Percentiles rank a stretch among this genome's conserved stretches.
Conservation (phyloP, 2,113 vertebrate genomes). For the Tretioscincus oriximinensis region DNA sequence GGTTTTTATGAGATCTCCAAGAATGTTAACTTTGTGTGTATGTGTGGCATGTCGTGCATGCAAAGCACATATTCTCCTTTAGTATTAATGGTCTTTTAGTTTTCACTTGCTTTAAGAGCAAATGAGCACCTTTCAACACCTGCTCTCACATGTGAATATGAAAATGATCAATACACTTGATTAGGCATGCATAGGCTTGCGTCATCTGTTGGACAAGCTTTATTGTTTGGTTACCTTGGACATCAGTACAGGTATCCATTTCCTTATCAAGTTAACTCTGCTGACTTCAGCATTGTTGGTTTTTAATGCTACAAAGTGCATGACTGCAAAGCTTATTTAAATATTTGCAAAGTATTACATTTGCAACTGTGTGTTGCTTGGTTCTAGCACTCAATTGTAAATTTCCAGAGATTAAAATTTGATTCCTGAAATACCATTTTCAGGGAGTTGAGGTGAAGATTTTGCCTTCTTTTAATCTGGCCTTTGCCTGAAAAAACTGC, state of each 20-base stretch:
- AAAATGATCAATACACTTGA: neutral
- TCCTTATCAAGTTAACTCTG: neutral
- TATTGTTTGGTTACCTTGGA: neutral
- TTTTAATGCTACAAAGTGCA: neutral
- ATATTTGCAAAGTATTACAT: constrained; percentile 2
- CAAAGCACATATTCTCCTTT: too few relatives aligned
- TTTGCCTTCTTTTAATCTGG: too few relatives aligned
- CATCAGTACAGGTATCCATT: too few relatives aligned
- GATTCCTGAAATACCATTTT: neutral
- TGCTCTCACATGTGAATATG: too few relatives aligned
- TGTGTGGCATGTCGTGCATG: too few relatives aligned
- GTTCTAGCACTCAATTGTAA: neutral
- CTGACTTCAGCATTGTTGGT: neutral
- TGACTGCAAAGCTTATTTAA: neutral
- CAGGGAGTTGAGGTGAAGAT: too few relatives aligned
- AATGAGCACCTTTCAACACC: too few relatives aligned
- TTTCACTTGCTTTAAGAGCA: too few relatives aligned
- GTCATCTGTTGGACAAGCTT: neutral
- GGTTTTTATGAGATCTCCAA: too few relatives aligned
- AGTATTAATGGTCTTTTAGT: too few relatives aligned
- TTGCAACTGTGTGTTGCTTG: neutral
- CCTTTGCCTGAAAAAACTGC: too few relatives aligned
- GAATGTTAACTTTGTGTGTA: too few relatives aligned
- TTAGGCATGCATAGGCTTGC: neutral
- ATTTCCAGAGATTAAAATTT: neutral